Base-by-base conservation (phyloP, 2,113 vertebrate species). In the Peucedramus taeniatus region DNA sequence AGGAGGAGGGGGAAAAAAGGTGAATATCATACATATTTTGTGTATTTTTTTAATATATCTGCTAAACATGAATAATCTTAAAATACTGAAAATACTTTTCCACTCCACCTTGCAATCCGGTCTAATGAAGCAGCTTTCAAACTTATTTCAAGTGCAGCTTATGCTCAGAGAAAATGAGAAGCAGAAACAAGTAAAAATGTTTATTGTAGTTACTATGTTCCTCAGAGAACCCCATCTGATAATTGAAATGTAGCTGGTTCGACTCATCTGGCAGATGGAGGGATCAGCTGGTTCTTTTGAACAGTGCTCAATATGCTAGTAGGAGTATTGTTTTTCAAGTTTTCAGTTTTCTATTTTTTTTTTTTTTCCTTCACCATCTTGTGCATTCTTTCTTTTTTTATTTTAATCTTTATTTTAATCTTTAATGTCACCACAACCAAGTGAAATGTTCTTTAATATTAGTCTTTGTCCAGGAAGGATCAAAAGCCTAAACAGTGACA, bases 381-480 rank as follows among this genome's bases (percentile, higher is more conserved):
- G 28, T n/a, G 18, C 35, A 15, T 59, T 70, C 24, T 56, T 37
- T 53, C 11, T 83, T 39, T 77, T 77, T 60, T 61, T 66, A 49
- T 92, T 61, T 63, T 47, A 30, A 63, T 92, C 68, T 87, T 78
- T 84, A 31, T 89, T 59, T 78, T 39, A 35, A 68, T 92, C 77
- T 92, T 75, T 64, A 47, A 19, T 75, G n/a, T 30, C 50, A 47
- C 22, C 27, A 68, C 12, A 94, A 49, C 42, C 71, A 91, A 95
- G 15, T 56, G 50, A 91, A 97, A 91, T 71, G 40, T 66, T 78
- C 64, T 96, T 93, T 95, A 94, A 45, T 84, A 85, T 94, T 65
- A 74, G 30, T 56, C 84, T 95, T 96, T 90, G 60, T 87, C 57
- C 83, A 47, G 66, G 68, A 94, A 97, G 39, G 69, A 97, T 96